These are phyloP conservation scores for Phodopus roborovskii DNA, from an alignment of 2,113 vertebrate species.

Conservation along the genomic window DNA sequence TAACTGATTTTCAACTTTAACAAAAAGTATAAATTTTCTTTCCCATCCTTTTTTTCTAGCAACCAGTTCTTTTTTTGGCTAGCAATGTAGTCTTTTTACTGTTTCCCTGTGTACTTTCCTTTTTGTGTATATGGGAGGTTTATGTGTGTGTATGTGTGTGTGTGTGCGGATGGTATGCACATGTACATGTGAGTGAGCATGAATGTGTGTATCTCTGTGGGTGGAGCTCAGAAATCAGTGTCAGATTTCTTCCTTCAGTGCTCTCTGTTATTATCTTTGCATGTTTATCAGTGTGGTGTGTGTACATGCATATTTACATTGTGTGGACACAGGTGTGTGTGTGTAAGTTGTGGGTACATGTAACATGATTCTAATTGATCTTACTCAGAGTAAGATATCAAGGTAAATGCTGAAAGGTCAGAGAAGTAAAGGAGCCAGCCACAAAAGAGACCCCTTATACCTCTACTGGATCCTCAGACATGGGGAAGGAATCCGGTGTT, in stretches of 20 bases:
- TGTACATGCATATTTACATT: not conserved
- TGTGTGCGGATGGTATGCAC: not conserved
- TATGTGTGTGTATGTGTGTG: not conserved
- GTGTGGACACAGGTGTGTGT: not conserved
- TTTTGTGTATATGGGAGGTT: not conserved
- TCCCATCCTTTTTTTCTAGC: not conserved
- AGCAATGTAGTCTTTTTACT: not conserved
- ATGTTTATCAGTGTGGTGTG: not conserved
- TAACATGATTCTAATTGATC: no score
- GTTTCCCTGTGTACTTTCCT: not conserved
- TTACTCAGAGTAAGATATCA: no score
- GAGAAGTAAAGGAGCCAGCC: no score
- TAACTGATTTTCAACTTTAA: not conserved
- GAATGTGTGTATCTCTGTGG: not conserved
- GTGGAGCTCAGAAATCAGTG: not conserved
- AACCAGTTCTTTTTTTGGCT: not conserved
- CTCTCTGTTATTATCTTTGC: not conserved
- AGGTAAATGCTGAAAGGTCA: no score
- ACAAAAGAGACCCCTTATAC: no score
- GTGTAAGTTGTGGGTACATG: not conserved
- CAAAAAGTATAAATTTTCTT: not conserved
- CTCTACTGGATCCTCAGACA: no score
- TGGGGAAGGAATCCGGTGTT: not conserved
- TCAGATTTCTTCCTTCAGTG: not conserved
- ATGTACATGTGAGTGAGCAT: not conserved